Percentiles rank a stretch among this genome's conserved stretches.
Conservation (phyloP, 2,797 vertebrate genomes). For the Psittacula echo region DNA sequence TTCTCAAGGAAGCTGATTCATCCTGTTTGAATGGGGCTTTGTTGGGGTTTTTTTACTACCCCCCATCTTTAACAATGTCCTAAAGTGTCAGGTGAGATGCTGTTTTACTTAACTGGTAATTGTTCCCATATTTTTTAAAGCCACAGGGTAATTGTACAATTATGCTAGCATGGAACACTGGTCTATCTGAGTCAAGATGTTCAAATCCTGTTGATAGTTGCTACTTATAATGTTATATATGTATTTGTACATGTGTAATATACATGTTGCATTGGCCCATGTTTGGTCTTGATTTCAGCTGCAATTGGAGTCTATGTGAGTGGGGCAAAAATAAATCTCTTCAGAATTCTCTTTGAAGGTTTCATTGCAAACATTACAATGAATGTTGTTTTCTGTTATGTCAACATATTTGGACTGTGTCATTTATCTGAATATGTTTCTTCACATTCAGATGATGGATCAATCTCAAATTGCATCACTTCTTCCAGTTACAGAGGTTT, state of each 20-base stretch:
- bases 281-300: not conserved
- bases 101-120: not conserved
- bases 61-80: not conserved
- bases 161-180: not conserved
- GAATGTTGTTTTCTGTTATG: not conserved
- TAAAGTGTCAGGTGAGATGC: not conserved
- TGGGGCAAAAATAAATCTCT: not conserved
- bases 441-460: not conserved
- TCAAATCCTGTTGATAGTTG: not conserved
- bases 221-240: not conserved
- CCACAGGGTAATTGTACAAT: not conserved
- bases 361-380: not conserved
- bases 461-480: not conserved
- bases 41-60: not conserved
- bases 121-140: not conserved
- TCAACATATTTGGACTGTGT: not conserved
- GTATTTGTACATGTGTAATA: not conserved
- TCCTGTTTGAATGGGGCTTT: not conserved
- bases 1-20: not conserved
- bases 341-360: not conserved
- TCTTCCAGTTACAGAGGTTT: not conserved
- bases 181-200: not conserved
- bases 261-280: accelerated
- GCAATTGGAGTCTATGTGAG: not conserved
- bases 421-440: not conserved